These are phyloP conservation scores for Creontiades dilutus DNA, from an alignment of 2,888 invertebrate genomes.

Conservation along the genomic window DNA sequence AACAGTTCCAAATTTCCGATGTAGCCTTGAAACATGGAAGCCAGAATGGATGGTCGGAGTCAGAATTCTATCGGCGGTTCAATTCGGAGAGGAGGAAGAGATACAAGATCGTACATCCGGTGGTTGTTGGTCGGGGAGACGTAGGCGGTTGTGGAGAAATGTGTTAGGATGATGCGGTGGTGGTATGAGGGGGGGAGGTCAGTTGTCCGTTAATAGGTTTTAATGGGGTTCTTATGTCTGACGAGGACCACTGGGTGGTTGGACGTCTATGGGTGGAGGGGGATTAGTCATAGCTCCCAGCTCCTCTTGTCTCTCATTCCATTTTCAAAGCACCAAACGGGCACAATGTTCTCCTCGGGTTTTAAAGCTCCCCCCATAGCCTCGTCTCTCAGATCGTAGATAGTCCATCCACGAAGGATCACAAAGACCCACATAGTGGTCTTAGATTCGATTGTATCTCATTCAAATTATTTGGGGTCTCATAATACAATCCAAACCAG, in stretches of 20 bases:
- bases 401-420: too few species aligned
- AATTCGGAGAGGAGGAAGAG: background rate
- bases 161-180: background rate
- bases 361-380: too few species aligned
- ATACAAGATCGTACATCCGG: background rate
- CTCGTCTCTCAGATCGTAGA: too few species aligned
- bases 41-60: too few species aligned
- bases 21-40: too few species aligned
- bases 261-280: background rate
- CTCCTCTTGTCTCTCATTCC: background rate
- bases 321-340: background rate
- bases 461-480: too few species aligned
- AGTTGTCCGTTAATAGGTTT: constrained; percentile 5
- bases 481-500: too few species aligned
- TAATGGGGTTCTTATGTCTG: background rate
- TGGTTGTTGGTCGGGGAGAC: too few species aligned
- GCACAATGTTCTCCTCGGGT: too few species aligned
- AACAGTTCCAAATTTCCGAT: too few species aligned
- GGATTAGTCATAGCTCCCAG: background rate
- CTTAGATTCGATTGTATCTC: too few species aligned
- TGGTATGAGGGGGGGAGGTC: background rate
- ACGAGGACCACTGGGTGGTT: background rate
- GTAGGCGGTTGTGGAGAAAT: background rate
- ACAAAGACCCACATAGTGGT: too few species aligned
- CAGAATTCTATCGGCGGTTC: background rate